These are phyloP conservation scores for Gibbula magus DNA, from an alignment of 2,888 invertebrate genomes.

Conservation along the genomic window DNA sequence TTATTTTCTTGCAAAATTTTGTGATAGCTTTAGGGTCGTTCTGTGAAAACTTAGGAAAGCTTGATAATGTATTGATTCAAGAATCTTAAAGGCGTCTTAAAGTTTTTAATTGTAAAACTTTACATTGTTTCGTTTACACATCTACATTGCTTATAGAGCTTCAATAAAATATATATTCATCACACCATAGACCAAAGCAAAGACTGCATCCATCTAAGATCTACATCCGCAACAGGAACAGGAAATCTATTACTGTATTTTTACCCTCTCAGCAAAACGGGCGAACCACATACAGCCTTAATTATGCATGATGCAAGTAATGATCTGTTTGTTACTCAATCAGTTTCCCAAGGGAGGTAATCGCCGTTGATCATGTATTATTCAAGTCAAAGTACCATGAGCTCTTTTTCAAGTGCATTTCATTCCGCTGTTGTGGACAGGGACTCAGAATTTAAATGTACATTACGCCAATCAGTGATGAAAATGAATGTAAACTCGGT, in stretches of 20 bases:
- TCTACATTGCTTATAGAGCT: no score
- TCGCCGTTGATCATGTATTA: neutral
- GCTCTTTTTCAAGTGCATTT: neutral
- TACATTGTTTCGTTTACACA: no score
- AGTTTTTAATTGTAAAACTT: no score
- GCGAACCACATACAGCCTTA: neutral
- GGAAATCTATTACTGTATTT: neutral
- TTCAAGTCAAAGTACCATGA: neutral
- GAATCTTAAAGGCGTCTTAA: no score
- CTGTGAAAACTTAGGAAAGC: no score
- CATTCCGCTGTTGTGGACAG: neutral
- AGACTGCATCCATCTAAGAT: no score
- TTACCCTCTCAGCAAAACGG: neutral
- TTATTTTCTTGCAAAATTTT: no score
- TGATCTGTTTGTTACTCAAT: constrained; percentile 1
- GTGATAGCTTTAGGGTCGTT: no score
- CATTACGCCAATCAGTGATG: neutral
- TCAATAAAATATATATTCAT: no score
- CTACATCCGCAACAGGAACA: neutral
- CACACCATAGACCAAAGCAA: no score
- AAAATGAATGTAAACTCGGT: neutral
- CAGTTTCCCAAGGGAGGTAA: neutral
- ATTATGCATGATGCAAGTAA: neutral
- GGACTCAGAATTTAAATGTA: neutral
- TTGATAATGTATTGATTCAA: no score